Conservation (phyloP, 2,888 invertebrate genomes). For the Deilephila elpenor region DNA sequence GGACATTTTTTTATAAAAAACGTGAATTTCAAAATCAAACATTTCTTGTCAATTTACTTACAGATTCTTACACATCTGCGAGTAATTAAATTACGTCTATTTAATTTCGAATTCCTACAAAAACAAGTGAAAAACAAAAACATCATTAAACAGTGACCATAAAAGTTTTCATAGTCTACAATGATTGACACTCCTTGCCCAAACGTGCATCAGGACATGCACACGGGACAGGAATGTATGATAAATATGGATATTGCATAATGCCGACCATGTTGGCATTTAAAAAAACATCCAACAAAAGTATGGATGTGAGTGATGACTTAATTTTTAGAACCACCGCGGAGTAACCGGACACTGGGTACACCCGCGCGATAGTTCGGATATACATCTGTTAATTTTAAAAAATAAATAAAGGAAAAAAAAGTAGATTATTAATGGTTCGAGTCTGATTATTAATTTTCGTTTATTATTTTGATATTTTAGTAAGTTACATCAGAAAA, state of each 20-base stretch:
- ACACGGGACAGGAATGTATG: neutral
- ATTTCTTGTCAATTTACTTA: too few species aligned
- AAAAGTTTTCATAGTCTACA: neutral
- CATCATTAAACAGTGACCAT: too few species aligned
- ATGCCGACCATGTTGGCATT: conserved; percentile 66
- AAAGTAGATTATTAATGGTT: too few species aligned
- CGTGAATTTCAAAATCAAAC: too few species aligned
- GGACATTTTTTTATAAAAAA: too few species aligned
- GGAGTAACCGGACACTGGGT: conserved; percentile 66
- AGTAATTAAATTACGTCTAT: too few species aligned
- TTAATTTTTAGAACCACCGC: conserved; percentile 82
- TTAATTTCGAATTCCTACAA: neutral
- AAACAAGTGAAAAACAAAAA: neutral
- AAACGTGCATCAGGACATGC: neutral
- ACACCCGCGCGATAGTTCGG: conserved; percentile 42
- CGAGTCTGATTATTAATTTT: too few species aligned
- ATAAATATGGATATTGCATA: conserved; percentile 51
- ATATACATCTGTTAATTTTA: neutral
- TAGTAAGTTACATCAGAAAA: too few species aligned
- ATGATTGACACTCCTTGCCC: neutral
- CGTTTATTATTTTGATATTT: too few species aligned
- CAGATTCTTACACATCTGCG: too few species aligned
- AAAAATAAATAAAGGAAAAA: too few species aligned
- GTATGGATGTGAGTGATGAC: conserved; percentile 78
- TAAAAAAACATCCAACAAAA: conserved; percentile 67